Conservation (phyloP, 2,113 vertebrate species). For the Gnathonemus longibarbis region DNA sequence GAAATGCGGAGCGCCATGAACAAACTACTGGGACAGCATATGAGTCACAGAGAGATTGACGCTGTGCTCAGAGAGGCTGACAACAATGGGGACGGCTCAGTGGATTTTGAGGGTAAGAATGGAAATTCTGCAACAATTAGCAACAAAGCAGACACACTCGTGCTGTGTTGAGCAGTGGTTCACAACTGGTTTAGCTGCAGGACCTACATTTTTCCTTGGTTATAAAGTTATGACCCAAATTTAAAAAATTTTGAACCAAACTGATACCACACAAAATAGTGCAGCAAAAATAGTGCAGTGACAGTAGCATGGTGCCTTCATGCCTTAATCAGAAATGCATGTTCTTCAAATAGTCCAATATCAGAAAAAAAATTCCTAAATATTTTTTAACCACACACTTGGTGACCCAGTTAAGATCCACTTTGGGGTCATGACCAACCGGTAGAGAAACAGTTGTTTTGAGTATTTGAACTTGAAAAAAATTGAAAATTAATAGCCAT, state of each 20-base stretch:
- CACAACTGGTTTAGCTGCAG: background rate
- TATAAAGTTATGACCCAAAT: background rate
- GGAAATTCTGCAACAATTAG: background rate
- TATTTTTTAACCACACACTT: background rate
- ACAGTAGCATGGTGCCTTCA: background rate
- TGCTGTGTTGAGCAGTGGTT: background rate
- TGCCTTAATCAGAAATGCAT: background rate
- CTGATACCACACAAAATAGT: background rate
- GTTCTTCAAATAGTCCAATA: background rate
- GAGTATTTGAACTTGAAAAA: background rate
- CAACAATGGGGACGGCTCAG: conserved; percentile 73
- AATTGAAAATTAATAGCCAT: background rate
- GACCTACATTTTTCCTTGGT: background rate
- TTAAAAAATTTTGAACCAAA: background rate
- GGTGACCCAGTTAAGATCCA: background rate
- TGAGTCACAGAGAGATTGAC: conserved; percentile 63
- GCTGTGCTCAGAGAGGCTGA: conserved; percentile 71
- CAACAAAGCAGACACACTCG: background rate
- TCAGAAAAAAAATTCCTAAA: background rate
- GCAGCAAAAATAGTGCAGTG: background rate
- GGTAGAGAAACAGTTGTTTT: background rate
- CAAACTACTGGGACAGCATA: conserved; percentile 70
- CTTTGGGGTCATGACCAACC: background rate
- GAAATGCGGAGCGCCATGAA: conserved; percentile 71
- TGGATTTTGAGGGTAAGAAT: conserved; percentile 74